These are phyloP conservation scores for Myripristis murdjan DNA, from an alignment of 2,797 vertebrate genomes.

Conservation along the genomic window DNA sequence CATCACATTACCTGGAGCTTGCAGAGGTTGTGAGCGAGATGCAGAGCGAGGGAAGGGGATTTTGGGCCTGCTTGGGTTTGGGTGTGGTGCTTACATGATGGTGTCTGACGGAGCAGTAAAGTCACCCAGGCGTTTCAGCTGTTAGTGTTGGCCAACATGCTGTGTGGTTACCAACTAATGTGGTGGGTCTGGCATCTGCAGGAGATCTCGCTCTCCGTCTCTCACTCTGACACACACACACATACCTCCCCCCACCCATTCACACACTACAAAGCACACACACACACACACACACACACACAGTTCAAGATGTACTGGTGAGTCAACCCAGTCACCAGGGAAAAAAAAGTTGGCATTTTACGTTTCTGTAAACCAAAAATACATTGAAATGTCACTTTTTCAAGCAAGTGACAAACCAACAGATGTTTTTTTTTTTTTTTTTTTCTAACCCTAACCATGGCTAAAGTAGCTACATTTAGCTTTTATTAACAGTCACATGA, in stretches of 20 bases:
- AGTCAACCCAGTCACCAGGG: too few species aligned
- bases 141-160: slow-evolving; percentile 72
- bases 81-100: slow-evolving; percentile 64
- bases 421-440: too few species aligned
- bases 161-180: slow-evolving; percentile 67
- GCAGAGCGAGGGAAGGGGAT: slow-evolving; percentile 11
- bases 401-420: too few species aligned
- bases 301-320: too few species aligned
- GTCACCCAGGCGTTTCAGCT: slow-evolving; percentile 63
- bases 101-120: slow-evolving; percentile 64
- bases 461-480: too few species aligned
- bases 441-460: too few species aligned
- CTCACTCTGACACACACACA: slow-evolving; percentile 21
- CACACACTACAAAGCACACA: slow-evolving; percentile 10
- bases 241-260: neutral
- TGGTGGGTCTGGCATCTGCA: slow-evolving; percentile 53
- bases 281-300: neutral
- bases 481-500: too few species aligned
- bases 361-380: too few species aligned
- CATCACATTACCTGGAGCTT: slow-evolving; percentile 41
- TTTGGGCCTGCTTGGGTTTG: slow-evolving; percentile 49
- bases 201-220: slow-evolving; percentile 35
- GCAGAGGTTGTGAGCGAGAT: neutral
- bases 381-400: too few species aligned
- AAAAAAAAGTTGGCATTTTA: too few species aligned